Base-by-base conservation (phyloP, 2,797 vertebrate species). In the Dendrocincla fuliginosa region DNA sequence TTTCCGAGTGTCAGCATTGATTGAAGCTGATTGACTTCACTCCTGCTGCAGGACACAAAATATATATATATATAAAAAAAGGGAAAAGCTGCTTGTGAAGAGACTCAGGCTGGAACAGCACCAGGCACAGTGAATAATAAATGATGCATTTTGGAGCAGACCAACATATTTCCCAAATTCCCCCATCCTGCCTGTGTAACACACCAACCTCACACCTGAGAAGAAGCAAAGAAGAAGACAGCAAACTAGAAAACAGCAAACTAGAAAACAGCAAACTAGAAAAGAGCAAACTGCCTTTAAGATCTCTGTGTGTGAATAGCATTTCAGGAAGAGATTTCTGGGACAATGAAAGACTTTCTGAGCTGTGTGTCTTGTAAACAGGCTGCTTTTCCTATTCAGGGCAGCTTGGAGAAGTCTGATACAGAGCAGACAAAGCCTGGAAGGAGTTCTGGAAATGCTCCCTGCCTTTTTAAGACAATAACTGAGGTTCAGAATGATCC, bases 1-100 rank as follows among this genome's bases (percentile, higher is more conserved):
- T 74, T 83, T 37, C 3, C 6, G 10, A 32, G 47, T 83, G 86
- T 92, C 88, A 93, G 86, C 63, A 44, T 32, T 85, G 94, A 95
- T 83, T 93, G 93, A 91, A 82, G 67, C 57, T 77, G 88, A 94
- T 79, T 93, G 93, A 90, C 90, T 92, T 60, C 49, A 37, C 28
- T 90, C 16, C 59, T 81, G 80, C 80, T 91, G 42, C 76, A 91
- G 70, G 88, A 92, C 59, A 94, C 39, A 68, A 81, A 75, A 74
- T 7, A 67, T 1, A 65, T 3, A 57, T 1, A 59, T 1, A 65
- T 2, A 63, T 1, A 4, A 6, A 27, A 50, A n/a, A 42, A 25
- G 11, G 2, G 17, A 59, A 91, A 87, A 87, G 35, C 61, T 76
- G 6, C 42, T 69, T 84, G 42, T 55, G 69, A 73, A 73, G 46